Conservation (phyloP, 2,113 vertebrate genomes). For the Eclectus roratus region DNA sequence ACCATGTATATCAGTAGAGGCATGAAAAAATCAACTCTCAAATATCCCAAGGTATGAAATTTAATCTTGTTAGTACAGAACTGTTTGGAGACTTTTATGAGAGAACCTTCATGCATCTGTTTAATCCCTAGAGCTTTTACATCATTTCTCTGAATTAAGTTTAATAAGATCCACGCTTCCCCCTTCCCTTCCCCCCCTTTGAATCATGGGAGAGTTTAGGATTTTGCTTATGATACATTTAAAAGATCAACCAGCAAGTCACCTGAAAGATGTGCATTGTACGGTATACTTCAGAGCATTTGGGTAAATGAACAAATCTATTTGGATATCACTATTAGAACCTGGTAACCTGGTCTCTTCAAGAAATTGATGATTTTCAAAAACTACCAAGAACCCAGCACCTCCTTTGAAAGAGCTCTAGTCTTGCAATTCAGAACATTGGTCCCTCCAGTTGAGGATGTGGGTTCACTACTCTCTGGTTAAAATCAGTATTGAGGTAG, state of each 20-base stretch:
- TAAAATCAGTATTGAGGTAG: background rate
- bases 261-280: background rate
- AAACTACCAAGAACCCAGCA: background rate
- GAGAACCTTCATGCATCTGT: slow-evolving; percentile 13
- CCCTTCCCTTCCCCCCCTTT: fast-evolving
- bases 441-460: background rate
- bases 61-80: slow-evolving; percentile 1
- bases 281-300: background rate
- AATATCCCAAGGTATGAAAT: slow-evolving; percentile 26
- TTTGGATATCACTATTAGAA: background rate
- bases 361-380: background rate
- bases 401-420: background rate
- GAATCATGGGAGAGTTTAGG: background rate
- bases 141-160: slow-evolving; percentile 4
- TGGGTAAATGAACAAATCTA: background rate
- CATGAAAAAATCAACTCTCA: background rate
- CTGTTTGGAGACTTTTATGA: background rate
- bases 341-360: background rate
- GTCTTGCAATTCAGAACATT: background rate
- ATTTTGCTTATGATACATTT: background rate
- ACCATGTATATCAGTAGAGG: background rate
- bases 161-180: background rate
- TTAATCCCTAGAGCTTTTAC: slow-evolving; percentile 19
- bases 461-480: background rate
- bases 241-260: background rate